Percentiles rank a stretch among this genome's conserved stretches.
Conservation (phyloP, 2,888 invertebrate species). For the Tethea ocularis region DNA sequence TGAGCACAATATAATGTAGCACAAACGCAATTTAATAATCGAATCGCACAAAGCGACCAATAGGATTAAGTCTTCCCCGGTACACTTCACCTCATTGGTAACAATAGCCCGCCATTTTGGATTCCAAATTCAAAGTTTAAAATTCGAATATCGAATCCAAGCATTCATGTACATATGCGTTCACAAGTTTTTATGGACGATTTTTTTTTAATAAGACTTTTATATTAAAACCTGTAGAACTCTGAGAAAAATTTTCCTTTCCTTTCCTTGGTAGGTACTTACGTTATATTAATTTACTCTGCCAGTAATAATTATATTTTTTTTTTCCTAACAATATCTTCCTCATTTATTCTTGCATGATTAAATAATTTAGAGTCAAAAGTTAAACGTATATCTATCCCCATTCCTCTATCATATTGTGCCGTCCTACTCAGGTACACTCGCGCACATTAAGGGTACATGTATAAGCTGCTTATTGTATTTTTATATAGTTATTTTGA, state of each 20-base stretch:
- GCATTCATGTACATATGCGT: constrained; percentile 17
- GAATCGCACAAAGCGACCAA: constrained; percentile 47
- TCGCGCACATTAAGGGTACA: constrained; percentile 72
- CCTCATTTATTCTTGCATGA: not conserved
- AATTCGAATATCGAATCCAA: constrained; percentile 40
- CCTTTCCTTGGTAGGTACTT: too few relatives aligned
- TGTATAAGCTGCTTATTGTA: constrained; percentile 81
- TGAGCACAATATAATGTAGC: constrained; percentile 42
- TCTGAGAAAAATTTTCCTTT: too few relatives aligned
- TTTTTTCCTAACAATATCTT: not conserved
- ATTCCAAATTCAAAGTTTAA: constrained; percentile 48
- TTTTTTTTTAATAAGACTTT: too few relatives aligned
- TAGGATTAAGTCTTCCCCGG: constrained; percentile 59
- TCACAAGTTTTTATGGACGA: not conserved
- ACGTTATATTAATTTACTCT: too few relatives aligned
- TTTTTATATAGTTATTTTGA: constrained; percentile 82
- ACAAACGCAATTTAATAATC: constrained; percentile 47
- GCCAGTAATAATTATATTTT: too few relatives aligned
- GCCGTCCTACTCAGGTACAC: constrained; percentile 46
- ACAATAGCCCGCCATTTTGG: constrained; percentile 62
- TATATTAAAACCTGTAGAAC: too few relatives aligned
- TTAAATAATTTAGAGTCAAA: constrained; percentile 53
- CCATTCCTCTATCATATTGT: constrained; percentile 25
- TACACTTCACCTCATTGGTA: constrained; percentile 65
- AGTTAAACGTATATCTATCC: constrained; percentile 34